phyloP scores from a whole-genome alignment of 2,888 invertebrate species.

The Catocala sponsa region DNA sequence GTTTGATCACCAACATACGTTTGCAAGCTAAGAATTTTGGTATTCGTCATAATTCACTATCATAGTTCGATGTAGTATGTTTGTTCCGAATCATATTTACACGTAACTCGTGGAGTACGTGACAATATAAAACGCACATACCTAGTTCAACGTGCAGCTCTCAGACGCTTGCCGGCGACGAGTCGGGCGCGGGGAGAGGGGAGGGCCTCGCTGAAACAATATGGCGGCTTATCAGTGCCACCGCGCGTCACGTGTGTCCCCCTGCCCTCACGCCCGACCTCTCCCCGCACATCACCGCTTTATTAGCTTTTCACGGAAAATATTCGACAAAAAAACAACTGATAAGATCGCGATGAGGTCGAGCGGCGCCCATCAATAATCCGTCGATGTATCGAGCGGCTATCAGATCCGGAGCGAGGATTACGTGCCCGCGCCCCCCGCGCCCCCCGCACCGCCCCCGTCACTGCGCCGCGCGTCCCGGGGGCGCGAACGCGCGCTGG shows the following conservation, averaged over 20 bases:
- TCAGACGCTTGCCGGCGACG: conserved; percentile 3
- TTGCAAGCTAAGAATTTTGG: too few relatives aligned
- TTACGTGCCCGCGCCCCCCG: conserved; percentile 34
- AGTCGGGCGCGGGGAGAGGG: conserved; percentile 40
- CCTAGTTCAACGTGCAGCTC: conserved; percentile 11
- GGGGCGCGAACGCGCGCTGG: conserved; percentile 26
- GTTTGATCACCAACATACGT: too few relatives aligned
- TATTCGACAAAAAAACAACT: conserved; percentile 81
- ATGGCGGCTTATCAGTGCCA: conserved; percentile 78
- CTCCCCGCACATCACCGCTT: conserved; percentile 55
- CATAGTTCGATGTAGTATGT: not conserved
- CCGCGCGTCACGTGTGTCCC: conserved; percentile 69
- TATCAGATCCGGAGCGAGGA: conserved; percentile 61
- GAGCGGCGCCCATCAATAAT: conserved; percentile 82
- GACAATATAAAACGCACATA: conserved; percentile 34
- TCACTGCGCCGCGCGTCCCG: not conserved
- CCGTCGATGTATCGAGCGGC: conserved; percentile 64
- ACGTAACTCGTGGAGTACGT: conserved; percentile 37
- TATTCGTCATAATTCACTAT: not conserved
- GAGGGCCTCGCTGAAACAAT: conserved; percentile 69
- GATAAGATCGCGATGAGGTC: conserved; percentile 82
- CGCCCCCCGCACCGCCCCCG: conserved; percentile 14
- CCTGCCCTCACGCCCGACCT: conserved; percentile 47
- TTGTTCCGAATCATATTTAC: conserved; percentile 15
- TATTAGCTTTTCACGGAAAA: conserved; percentile 84